Evolutionary conservation across 2,113 vertebrate genomes (phyloP).

Genomic region (Hyperopisus bebe): DNA sequence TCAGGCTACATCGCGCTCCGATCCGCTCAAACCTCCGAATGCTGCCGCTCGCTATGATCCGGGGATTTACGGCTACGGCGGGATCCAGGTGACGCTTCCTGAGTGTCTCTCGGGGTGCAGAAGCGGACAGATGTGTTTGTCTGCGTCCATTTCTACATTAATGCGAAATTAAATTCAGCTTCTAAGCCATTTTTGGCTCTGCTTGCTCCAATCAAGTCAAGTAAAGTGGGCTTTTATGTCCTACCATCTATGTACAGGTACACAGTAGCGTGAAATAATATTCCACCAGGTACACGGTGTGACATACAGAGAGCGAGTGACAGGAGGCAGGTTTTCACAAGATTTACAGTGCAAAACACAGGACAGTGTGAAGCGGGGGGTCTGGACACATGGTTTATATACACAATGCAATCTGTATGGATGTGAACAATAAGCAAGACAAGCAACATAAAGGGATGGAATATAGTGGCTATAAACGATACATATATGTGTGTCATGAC

Average conservation of each 20-base stretch:
- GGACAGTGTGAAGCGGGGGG: background rate
- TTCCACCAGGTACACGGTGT: background rate
- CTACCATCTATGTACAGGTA: background rate
- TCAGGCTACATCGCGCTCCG: conserved; percentile 28
- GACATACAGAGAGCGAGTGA: background rate
- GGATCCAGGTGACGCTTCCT: background rate
- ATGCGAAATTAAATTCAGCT: background rate
- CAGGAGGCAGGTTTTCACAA: background rate
- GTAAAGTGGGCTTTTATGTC: background rate
- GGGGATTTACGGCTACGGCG: background rate
- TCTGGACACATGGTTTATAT: background rate
- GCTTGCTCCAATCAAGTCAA: background rate
- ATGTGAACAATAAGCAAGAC: background rate
- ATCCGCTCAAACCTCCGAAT: conserved; percentile 49
- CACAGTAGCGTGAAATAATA: background rate
- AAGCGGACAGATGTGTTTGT: background rate
- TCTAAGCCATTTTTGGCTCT: background rate
- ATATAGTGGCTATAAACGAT: background rate
- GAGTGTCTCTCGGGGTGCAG: background rate
- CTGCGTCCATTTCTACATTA: background rate
- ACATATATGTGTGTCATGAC: background rate
- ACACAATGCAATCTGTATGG: background rate
- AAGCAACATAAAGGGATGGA: background rate
- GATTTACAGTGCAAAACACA: background rate
- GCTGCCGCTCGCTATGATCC: background rate